Conservation (phyloP, 2,888 invertebrate species). For the Napeogenes sylphis region DNA sequence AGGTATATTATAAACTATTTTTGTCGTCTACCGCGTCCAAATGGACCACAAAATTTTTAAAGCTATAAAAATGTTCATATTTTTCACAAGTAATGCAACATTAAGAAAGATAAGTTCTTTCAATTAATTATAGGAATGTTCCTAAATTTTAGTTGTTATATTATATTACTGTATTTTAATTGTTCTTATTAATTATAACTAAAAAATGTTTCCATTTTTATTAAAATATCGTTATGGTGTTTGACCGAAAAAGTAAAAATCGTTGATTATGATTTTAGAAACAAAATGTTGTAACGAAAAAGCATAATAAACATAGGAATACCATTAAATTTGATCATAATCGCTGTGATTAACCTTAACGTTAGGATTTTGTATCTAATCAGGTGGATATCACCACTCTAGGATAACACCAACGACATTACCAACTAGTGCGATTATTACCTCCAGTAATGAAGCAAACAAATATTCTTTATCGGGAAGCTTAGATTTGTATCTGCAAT, state of each 20-base stretch:
- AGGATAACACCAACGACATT: not conserved
- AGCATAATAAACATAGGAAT: not conserved
- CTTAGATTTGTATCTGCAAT: too few relatives aligned
- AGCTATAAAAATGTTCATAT: conserved; percentile 12
- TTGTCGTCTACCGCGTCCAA: not conserved
- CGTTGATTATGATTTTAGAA: too few relatives aligned
- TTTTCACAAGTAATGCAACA: too few relatives aligned
- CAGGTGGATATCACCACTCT: conserved; percentile 2
- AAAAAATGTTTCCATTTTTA: too few relatives aligned
- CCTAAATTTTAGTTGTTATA: too few relatives aligned
- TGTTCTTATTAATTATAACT: too few relatives aligned
- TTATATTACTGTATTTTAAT: too few relatives aligned
- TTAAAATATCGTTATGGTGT: too few relatives aligned
- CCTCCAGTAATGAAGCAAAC: not conserved
- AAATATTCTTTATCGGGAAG: too few relatives aligned
- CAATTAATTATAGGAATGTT: too few relatives aligned
- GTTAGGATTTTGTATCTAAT: not conserved
- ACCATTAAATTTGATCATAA: not conserved
- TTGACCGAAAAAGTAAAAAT: too few relatives aligned
- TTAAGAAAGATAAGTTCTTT: too few relatives aligned
- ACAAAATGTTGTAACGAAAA: not conserved
- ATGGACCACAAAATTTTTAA: conserved; percentile 6
- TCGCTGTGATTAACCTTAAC: not conserved
- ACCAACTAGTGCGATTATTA: not conserved
- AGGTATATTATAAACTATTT: not conserved